Evolutionary conservation across 2,797 vertebrate species (phyloP).

Genomic region (Gymnodraco acuticeps): DNA sequence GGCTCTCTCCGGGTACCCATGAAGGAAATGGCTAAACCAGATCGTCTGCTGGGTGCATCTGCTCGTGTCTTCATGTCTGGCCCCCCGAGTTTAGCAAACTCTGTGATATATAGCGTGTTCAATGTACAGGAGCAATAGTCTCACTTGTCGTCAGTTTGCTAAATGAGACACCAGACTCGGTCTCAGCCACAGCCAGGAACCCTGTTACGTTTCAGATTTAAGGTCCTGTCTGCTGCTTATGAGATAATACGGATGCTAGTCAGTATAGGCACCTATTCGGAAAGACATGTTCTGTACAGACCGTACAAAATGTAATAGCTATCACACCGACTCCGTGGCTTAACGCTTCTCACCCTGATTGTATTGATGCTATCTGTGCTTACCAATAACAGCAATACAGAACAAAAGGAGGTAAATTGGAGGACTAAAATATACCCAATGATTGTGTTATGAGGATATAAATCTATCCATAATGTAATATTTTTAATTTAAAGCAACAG

Average conservation of each 20-base stretch:
- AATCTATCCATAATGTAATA: not conserved
- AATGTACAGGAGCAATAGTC: not conserved
- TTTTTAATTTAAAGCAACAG: constrained; percentile 8
- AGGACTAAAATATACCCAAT: not conserved
- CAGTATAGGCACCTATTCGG: constrained; percentile 12
- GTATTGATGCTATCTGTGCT: constrained; percentile 43
- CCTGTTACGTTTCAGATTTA: constrained; percentile 37
- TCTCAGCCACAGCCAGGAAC: constrained; percentile 18
- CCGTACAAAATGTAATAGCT: constrained; percentile 16
- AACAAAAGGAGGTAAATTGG: not conserved
- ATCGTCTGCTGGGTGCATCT: constrained; percentile 65
- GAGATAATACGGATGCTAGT: constrained; percentile 34
- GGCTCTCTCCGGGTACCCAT: not conserved
- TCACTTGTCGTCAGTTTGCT: constrained; percentile 24
- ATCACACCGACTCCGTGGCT: constrained; percentile 16
- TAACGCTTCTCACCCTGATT: constrained; percentile 18
- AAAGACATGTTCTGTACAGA: constrained; percentile 24
- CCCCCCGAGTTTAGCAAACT: constrained; percentile 12
- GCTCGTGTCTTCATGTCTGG: constrained; percentile 37
- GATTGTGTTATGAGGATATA: not conserved
- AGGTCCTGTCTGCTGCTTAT: constrained; percentile 16
- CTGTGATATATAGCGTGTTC: constrained; percentile 41
- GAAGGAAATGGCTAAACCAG: constrained; percentile 74
- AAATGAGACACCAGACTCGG: constrained; percentile 11
- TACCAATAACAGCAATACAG: constrained; percentile 29